Percentiles rank a stretch among this genome's conserved stretches.
These are phyloP conservation scores for Notocelia uddmanniana DNA, from an alignment of 2,888 invertebrate species.

Conservation along the genomic window DNA sequence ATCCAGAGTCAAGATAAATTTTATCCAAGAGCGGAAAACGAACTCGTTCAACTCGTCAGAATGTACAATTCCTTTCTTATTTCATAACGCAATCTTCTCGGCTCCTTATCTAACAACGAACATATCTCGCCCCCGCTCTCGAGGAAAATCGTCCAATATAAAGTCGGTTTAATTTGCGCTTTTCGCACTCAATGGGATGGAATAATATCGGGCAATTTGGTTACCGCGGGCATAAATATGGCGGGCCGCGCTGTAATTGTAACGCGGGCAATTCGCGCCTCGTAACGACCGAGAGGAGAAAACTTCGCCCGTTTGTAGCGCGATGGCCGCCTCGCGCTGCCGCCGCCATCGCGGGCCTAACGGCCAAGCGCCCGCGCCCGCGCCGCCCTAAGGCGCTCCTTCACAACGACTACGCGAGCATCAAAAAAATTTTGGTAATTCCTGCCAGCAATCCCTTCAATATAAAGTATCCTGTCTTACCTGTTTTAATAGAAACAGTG, in stretches of 20 bases:
- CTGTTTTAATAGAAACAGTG: not conserved
- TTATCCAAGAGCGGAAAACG: constrained; percentile 69
- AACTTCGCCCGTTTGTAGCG: constrained; percentile 81
- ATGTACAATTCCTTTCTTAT: constrained; percentile 82
- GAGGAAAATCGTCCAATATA: constrained; percentile 85
- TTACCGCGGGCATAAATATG: constrained; percentile 86
- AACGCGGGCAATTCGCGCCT: constrained; percentile 84
- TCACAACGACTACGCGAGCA: constrained; percentile 27
- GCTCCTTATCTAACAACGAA: constrained; percentile 82
- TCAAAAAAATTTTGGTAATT: not conserved
- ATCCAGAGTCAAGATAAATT: constrained; percentile 63
- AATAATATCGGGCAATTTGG: constrained; percentile 86
- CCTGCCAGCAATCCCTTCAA: not conserved
- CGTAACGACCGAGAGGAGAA: constrained; percentile 82
- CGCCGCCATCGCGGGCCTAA: constrained; percentile 47
- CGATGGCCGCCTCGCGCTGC: constrained; percentile 59
- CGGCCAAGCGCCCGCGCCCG: constrained; percentile 47
- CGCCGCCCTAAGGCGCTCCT: constrained; percentile 49
- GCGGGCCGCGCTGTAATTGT: constrained; percentile 84
- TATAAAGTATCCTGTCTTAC: not conserved
- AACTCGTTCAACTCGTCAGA: constrained; percentile 75
- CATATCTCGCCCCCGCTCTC: constrained; percentile 83
- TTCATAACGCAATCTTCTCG: constrained; percentile 85
- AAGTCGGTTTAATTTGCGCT: constrained; percentile 87
- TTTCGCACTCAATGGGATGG: constrained; percentile 86